Percentiles rank a stretch among this genome's conserved stretches.
phyloP scores from a whole-genome alignment of 2,797 vertebrate genomes.

The Thalassophryne amazonica region DNA sequence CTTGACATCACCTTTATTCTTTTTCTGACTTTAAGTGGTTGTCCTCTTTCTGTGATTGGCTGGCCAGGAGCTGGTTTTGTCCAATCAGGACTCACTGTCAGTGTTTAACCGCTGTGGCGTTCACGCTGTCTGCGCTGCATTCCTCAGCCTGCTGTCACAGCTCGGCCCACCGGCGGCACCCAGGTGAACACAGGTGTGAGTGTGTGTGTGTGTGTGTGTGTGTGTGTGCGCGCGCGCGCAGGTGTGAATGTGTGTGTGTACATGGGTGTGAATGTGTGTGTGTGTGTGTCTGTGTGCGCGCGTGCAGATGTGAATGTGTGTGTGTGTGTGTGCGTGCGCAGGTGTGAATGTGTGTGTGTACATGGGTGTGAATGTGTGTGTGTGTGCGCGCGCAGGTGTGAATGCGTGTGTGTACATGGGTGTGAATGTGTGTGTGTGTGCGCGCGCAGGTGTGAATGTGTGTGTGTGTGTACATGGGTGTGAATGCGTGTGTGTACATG shows the following conservation, averaged over 20 bases:
- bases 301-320: neutral
- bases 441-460: too few species aligned
- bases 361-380: too few species aligned
- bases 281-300: slow-evolving; percentile 1
- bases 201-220: neutral
- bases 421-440: too few species aligned
- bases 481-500: too few species aligned
- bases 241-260: neutral
- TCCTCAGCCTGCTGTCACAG: slow-evolving; percentile 86
- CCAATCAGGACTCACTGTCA: slow-evolving; percentile 80
- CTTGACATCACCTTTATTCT: neutral
- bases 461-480: too few species aligned
- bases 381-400: too few species aligned
- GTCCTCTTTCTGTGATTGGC: slow-evolving; percentile 23
- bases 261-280: too few species aligned
- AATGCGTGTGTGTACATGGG: too few species aligned
- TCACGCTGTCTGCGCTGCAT: slow-evolving; percentile 81
- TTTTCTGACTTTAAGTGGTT: too few species aligned
- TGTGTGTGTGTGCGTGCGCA: slow-evolving; percentile 45
- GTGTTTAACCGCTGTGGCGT: slow-evolving; percentile 84
- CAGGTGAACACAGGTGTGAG: slow-evolving; percentile 80
- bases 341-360: too few species aligned
- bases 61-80: slow-evolving; percentile 74
- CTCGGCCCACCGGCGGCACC: slow-evolving; percentile 82
- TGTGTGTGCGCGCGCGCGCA: neutral